A percentile compares a stretch with the other conserved stretches of the same genome.
phyloP scores from a whole-genome alignment of 2,113 vertebrate species.

The Erinaceus europaeus region DNA sequence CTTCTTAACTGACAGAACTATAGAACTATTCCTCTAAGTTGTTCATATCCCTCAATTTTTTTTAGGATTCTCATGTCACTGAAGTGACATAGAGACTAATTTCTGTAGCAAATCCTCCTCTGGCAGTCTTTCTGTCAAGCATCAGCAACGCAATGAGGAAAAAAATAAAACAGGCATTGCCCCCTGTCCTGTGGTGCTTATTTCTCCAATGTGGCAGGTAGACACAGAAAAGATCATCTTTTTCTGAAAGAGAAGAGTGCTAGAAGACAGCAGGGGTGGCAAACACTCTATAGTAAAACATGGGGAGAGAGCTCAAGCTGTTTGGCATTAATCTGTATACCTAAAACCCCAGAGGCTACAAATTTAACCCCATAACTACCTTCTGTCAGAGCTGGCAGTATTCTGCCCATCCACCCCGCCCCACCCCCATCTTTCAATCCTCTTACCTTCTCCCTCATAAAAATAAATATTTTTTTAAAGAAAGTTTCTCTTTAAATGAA shows the following conservation, averaged over 20 bases:
- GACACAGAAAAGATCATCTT: fast-evolving
- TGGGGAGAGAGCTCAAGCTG: not conserved
- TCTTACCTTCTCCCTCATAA: no score
- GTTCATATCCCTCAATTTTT: not conserved
- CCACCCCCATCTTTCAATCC: no score
- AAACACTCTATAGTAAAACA: not conserved
- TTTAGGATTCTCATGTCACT: not conserved
- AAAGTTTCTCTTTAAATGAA: no score
- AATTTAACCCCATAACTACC: no score
- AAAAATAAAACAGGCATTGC: fast-evolving
- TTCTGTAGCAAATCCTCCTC: not conserved
- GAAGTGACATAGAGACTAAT: not conserved
- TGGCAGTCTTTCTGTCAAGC: fast-evolving
- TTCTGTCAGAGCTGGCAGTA: no score
- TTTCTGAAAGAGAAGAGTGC: no score
- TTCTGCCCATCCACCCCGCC: no score
- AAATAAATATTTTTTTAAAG: no score
- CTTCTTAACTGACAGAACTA: not conserved
- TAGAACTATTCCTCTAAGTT: not conserved
- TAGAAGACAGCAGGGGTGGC: not conserved
- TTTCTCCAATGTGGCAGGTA: no score
- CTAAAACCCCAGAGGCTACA: no score
- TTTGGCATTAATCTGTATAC: no score
- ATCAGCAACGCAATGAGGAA: not conserved
- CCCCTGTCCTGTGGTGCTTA: fast-evolving